Evolutionary conservation across 2,797 vertebrate species (phyloP).

Genomic region (Melanotaenia boesemani): DNA sequence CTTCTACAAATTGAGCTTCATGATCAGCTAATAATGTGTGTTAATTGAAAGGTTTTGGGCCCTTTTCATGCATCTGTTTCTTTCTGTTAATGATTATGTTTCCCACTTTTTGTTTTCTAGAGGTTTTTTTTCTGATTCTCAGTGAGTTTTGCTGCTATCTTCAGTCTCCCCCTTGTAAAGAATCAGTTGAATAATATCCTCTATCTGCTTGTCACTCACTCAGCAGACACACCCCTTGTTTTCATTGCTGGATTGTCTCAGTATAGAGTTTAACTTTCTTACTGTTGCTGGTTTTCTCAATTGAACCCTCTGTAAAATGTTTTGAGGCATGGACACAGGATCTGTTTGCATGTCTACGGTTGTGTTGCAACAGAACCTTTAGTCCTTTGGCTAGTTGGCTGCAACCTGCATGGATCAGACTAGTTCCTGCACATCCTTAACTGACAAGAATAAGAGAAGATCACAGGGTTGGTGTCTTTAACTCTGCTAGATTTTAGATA

Average conservation of each 20-base stretch:
- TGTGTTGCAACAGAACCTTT: not conserved
- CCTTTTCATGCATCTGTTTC: not conserved
- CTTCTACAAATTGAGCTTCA: not conserved
- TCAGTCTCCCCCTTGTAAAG: too few relatives aligned
- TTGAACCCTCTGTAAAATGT: not conserved
- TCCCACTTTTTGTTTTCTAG: not conserved
- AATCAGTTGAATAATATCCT: not conserved
- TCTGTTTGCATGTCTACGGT: not conserved
- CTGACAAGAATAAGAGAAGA: too few relatives aligned
- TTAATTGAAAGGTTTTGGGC: not conserved
- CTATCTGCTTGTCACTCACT: not conserved
- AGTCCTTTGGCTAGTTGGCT: not conserved
- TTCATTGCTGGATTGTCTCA: not conserved
- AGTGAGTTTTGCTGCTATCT: not conserved
- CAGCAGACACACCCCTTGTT: not conserved
- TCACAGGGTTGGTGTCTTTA: not conserved
- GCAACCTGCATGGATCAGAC: not conserved
- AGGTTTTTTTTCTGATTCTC: not conserved
- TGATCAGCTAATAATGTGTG: not conserved
- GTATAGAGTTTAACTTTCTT: not conserved
- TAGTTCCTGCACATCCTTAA: not conserved
- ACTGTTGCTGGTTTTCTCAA: not conserved
- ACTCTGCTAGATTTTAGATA: not conserved
- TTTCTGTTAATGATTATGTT: not conserved
- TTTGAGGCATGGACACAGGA: not conserved